Conservation (phyloP, 2,888 invertebrate genomes). For the Auanema freiburgensis region DNA sequence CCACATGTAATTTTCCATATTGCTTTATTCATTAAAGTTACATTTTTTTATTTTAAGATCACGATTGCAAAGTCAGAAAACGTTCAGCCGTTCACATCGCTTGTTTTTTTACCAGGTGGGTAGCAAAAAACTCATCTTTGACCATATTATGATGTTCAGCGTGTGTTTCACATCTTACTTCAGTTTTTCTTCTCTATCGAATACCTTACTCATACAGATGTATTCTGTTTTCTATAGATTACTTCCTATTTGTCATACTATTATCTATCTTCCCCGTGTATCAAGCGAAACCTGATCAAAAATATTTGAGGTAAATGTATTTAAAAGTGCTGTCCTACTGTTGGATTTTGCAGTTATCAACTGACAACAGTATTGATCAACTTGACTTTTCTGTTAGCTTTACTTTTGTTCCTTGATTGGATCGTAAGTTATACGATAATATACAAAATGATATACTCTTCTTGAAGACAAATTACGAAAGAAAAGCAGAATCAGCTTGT, state of each 20-base stretch:
- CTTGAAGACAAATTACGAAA: slow-evolving; percentile 63
- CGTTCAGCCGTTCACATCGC: slow-evolving; percentile 46
- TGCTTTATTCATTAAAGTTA: neutral
- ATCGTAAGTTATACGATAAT: slow-evolving; percentile 47
- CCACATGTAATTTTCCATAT: slow-evolving; percentile 51
- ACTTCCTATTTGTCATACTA: slow-evolving; percentile 54
- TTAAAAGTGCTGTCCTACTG: neutral
- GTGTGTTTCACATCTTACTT: slow-evolving; percentile 57
- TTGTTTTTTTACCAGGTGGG: slow-evolving; percentile 59
- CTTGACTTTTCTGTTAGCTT: slow-evolving; percentile 53
- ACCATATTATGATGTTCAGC: slow-evolving; percentile 23
- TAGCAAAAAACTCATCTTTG: neutral
- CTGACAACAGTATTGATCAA: slow-evolving; percentile 58
- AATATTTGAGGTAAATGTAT: slow-evolving; percentile 31
- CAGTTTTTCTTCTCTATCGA: slow-evolving; percentile 57
- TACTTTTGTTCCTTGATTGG: slow-evolving; percentile 62
- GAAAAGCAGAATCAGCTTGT: slow-evolving; percentile 87
- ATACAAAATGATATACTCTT: neutral
- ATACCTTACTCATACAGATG: slow-evolving; percentile 59
- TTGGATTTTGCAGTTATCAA: slow-evolving; percentile 51
- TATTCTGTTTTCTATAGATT: slow-evolving; percentile 52
- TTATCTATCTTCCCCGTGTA: slow-evolving; percentile 55
- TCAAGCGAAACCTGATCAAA: slow-evolving; percentile 25
- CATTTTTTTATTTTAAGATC: slow-evolving; percentile 29
- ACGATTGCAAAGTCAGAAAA: slow-evolving; percentile 39